Base-by-base conservation (phyloP, 2,113 vertebrate species). In the Gallinago paraguaiae region DNA sequence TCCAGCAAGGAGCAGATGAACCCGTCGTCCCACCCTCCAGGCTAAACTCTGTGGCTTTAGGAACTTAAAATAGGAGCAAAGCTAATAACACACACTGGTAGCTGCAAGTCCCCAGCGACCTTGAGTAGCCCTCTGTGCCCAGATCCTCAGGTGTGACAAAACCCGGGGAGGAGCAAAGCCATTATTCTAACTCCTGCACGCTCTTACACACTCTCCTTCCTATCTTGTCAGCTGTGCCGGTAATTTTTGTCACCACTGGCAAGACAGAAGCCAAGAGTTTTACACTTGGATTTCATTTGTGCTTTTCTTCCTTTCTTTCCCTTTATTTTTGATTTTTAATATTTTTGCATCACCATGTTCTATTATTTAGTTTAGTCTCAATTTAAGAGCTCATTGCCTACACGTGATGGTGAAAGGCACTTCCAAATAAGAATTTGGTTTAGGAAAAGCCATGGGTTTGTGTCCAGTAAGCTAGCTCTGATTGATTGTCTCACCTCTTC, bases 1-100 rank as follows among this genome's bases (percentile, higher is more conserved):
- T 90, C 88, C 92, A n/a, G 60, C 69, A 78, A 95, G 88, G 90
- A 93, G 88, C 92, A 59, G 88, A 92, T 76, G 92, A 94, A 93
- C 93, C 88, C 87, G 6, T 90, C 72, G 86, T 95, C 94, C 92
- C 69, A 56, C 88, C 84, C 92, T 91, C 17, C 77, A 61, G 96
- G 90, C 88, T 88, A 78, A 94, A 93, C 72, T 87, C 87, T 27
- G 46, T 72, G 63, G 41, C 87, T 95, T 82, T 69, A 59, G 74
- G 33, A 71, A 86, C 86, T 82, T 88, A 92, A 90, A 95, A 89
- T 84, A 93, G 76, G 80, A 84, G 30, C 33, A 17, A 51, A 86
- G 68, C 72, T 86, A 95, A 72, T 88, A 84, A 82, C 64, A 12
- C 51, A 59, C 18, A 3, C 27, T 31, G 56, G 76, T 80, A 48